A percentile compares a stretch with the other conserved stretches of the same genome.
These are phyloP conservation scores for Leuctra nigra DNA, from an alignment of 2,888 invertebrate genomes.

Conservation along the genomic window DNA sequence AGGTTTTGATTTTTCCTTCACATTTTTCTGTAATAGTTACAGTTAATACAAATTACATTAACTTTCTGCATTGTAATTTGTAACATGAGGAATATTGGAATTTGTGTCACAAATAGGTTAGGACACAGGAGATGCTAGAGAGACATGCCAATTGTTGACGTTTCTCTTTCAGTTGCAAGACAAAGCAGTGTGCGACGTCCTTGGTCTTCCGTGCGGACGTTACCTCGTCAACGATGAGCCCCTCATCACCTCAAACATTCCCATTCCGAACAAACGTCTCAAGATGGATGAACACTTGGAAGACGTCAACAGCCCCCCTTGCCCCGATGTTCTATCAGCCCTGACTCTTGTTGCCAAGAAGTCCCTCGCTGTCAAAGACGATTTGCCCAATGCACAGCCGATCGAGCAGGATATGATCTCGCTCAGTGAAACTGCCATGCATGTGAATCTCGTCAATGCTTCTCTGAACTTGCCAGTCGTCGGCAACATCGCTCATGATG, in stretches of 20 bases:
- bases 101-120: too few species aligned
- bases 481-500: slow-evolving; percentile 23
- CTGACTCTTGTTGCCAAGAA: slow-evolving; percentile 33
- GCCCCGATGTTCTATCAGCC: slow-evolving; percentile 38
- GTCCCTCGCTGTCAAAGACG: background rate
- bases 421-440: background rate
- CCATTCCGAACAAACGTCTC: slow-evolving; percentile 35
- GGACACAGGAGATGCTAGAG: too few species aligned
- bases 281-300: slow-evolving; percentile 30
- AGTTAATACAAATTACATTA: too few species aligned
- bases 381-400: background rate
- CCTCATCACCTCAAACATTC: slow-evolving; percentile 23
- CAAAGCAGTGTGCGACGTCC: slow-evolving; percentile 20
- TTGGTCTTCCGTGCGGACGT: slow-evolving; percentile 21
- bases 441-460: background rate
- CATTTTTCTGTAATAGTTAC: too few species aligned
- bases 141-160: too few species aligned
- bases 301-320: background rate
- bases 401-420: background rate
- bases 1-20: too few species aligned
- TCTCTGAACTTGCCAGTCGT: slow-evolving; percentile 6
- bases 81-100: too few species aligned
- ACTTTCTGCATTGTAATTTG: too few species aligned
- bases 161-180: slow-evolving; percentile 28
- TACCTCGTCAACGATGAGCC: slow-evolving; percentile 23